Conservation (phyloP, 1,140 invertebrate genomes). For the Agraylea sexmaculata region DNA sequence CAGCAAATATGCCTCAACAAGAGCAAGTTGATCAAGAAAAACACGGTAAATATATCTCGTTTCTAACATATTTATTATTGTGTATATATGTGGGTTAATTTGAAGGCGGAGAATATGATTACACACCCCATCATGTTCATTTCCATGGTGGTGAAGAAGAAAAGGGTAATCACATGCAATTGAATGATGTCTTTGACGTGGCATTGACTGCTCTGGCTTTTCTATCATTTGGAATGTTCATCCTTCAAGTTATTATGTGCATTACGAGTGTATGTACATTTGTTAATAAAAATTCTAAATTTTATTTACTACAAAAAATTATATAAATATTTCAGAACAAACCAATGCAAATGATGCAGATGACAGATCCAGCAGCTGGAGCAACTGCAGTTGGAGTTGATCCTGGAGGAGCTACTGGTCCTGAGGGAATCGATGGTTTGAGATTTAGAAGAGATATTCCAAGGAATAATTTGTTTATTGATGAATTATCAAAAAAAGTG, state of each 20-base stretch:
- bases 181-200: conserved; percentile 63
- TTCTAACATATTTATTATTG: not conserved
- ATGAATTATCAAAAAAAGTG: conserved; percentile 37
- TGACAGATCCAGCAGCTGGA: conserved; percentile 4
- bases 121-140: conserved; percentile 14
- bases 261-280: conserved; percentile 43
- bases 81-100: not conserved
- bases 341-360: conserved; percentile 16
- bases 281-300: too few species aligned
- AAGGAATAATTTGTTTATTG: conserved; percentile 23
- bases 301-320: not conserved
- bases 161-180: conserved; percentile 29
- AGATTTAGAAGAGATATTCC: conserved; percentile 13
- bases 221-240: conserved; percentile 64
- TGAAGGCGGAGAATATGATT: conserved; percentile 15
- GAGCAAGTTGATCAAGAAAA: too few species aligned
- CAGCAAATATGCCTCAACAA: too few species aligned
- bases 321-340: conserved; percentile 15
- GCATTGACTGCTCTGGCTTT: conserved; percentile 66
- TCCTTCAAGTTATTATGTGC: conserved; percentile 62
- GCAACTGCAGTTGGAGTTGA: not conserved
- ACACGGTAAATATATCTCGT: too few species aligned
- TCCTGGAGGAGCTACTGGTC: too few species aligned
- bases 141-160: conserved; percentile 8
- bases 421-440: conserved; percentile 11